Percentiles rank a stretch among this genome's conserved stretches.
Conservation (phyloP, 2,113 vertebrate species). For the Chrysemys picta region DNA sequence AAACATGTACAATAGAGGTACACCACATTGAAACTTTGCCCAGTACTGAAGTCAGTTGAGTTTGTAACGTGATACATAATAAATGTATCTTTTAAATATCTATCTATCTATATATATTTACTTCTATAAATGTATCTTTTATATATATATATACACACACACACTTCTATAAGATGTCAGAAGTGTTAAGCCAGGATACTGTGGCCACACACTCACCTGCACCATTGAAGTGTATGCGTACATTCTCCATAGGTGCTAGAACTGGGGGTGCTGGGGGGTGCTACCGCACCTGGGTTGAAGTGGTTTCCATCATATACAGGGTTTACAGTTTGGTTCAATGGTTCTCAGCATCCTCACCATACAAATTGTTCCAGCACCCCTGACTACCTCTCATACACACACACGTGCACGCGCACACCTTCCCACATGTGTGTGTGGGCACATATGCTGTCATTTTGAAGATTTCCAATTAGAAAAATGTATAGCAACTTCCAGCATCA, state of each 20-base stretch:
- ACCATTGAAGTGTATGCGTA: not conserved
- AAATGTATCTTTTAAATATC: not conserved
- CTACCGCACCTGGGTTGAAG: no score
- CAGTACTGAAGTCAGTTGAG: not conserved
- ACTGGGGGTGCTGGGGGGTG: not conserved
- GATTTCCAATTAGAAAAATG: constrained; percentile 18
- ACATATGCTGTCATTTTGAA: not conserved
- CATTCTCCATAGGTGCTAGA: not conserved
- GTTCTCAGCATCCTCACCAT: no score
- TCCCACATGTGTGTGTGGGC: not conserved
- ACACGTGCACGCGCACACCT: not conserved
- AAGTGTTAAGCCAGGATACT: not conserved
- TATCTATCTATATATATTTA: not conserved
- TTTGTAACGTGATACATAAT: not conserved
- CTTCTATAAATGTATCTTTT: not conserved
- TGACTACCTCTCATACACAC: not conserved
- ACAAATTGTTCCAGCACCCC: no score
- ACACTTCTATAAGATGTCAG: not conserved
- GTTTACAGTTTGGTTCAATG: no score
- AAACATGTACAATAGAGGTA: not conserved
- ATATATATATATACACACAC: no score
- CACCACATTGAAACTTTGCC: not conserved
- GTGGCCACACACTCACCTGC: not conserved
- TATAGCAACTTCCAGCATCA: not conserved
- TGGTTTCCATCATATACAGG: no score